Evolutionary conservation across 1,140 invertebrate species (phyloP), one percentile per base, ranked within the genome.

Genomic region (Diorhabda carinulata): DNA sequence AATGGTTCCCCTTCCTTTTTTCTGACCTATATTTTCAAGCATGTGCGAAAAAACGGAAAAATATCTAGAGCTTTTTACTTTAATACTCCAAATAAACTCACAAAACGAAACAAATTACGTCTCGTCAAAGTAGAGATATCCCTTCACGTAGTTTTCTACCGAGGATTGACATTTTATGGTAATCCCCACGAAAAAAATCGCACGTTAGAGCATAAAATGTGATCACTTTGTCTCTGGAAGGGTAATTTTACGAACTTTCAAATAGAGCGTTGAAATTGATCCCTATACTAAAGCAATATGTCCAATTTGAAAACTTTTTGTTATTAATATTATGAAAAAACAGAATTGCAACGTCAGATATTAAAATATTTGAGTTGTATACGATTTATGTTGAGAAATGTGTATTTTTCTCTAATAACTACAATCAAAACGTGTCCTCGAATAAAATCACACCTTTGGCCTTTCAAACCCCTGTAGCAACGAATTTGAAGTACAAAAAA

Each of bases 51-150:
- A 52, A 52, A 6, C 6, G n/a, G 47, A 52, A 52, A 52, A 52
- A 52, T 52, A 52, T 6, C n/a, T 52, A 52, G n/a, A 52, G 47
- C 47, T 52, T 52, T 52, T 52, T n/a, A 25, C 47, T 6, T 52
- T 52, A 8, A 52, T 52, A 8, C 47, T 6, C 2, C 6, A 52
- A 52, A 52, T 52, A 52, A 52, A 52, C 47, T 52, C 47, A 52
- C 47, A 52, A 52, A 52, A 52, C 47, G 47, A 52, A 52, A 52
- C 47, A 61, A 61, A 61, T 61, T 41, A 61, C 59, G 9, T 61
- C 25, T 41, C 25, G 41, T 7, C 59, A 61, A 41, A n/a, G 8
- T 61, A 61, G 41, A 61, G 42, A 43, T 4, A 41, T 41, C 10
- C 10, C 59, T 10, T 41, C 8, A 40, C 5, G 59, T 4, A n/a